Evolutionary conservation across 2,888 invertebrate species (phyloP), one percentile per base, ranked within the genome.

Genomic region (Theretra japonica): DNA sequence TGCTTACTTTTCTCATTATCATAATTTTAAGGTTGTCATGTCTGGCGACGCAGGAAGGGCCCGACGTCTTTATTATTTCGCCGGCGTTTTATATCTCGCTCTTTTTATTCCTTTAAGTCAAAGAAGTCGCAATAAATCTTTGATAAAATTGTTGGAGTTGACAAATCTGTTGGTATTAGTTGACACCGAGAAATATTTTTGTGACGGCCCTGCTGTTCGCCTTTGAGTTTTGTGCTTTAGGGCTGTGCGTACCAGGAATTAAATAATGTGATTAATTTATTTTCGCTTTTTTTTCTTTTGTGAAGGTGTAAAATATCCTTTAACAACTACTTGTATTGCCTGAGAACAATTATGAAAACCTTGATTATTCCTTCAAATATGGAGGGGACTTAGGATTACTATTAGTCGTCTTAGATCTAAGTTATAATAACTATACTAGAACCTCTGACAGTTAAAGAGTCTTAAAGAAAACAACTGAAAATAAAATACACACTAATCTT

Each of bases 11-110:
- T 76, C 86, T 86, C 86, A 86, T 88, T 88, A 88, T 78, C 86
- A 88, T 89, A 88, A 86, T 86, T 88, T 86, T 86, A 83, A 86
- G 86, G 84, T 84, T 88, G 87, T 85, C 86, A 84, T 86, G 85
- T 87, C 82, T 41, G 71, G 65, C 33, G 65, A 21, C 69, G 28
- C 68, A 50, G 72, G 70, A 62, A 62, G 62, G 72, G 62, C 69
- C 69, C 48, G 75, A 81, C 79, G 80, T 82, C 84, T 84, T 88
- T 85, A 88, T 86, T 85, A 84, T 87, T 84, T 86, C 78, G 78
- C 73, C 73, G 80, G 77, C 77, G 79, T 82, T 83, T 79, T 77
- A 76, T 77, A 73, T 69, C 74, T 78, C 76, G 75, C 76, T 77
- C 82, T 53, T 77, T 77, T 77, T 56, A 65, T 65, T 65, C 41